Base-by-base conservation (phyloP, 2,797 vertebrate species). In the Poecilia velifera region DNA sequence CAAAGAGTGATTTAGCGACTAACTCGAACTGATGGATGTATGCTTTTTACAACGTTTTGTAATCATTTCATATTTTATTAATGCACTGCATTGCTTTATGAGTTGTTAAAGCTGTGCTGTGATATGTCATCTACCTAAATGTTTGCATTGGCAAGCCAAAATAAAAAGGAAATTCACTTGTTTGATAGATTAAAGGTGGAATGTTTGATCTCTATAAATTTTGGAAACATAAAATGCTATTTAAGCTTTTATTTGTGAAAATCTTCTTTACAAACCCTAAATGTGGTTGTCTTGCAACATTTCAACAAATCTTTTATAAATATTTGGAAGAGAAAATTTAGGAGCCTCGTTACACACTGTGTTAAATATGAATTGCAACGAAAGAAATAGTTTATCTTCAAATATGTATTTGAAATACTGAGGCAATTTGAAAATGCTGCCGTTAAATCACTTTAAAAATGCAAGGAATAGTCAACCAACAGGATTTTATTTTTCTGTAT, bases 1-100 rank as follows among this genome's bases (percentile, higher is more conserved):
- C 57, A 80, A 0, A 39, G 14, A 57, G 72, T 13, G 3, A 68
- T 73, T 51, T 73, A 77, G 82, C 70, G 53, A 80, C 49, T 14
- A 81, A 76, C 20, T 34, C 31, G 84, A 73, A 72, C 25, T 81
- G 41, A 14, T 71, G 66, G 41, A 66, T 20, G 18, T 43, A 20
- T 31, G 31, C n/a, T 20, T 68, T 41, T 62, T 62, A 34, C 59
- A 34, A 62, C 0, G 2, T 62, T 34, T 62, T 62, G 59, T 62
- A 34, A 62, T n/a, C 3, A 6, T 62, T 62, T 62, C 31, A 34
- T 62, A 36, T 64, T 64, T 64, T 36, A 20, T 20, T 41, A 18
- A 36, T 6, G 9, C 39, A 68, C 18, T 68, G 1, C 22, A 12
- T 68, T 41, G 59, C 18, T 41, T 68, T 41, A 4, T 68, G 10